Evolutionary conservation across 2,888 invertebrate genomes (phyloP), one percentile per base, ranked within the genome.

Genomic region (Amphipoea oculea): DNA sequence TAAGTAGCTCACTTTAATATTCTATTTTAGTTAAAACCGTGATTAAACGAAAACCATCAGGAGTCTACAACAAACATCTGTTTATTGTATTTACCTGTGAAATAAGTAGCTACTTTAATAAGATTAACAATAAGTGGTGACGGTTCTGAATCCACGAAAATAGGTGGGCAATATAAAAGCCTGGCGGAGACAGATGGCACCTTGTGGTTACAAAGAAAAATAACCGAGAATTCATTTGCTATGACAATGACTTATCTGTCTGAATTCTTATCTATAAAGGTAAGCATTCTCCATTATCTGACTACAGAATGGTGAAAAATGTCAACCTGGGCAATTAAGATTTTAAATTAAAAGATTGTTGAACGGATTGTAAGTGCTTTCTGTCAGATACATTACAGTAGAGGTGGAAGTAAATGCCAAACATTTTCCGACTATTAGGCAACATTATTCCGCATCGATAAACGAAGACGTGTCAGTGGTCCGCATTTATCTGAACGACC

Each of bases 111-210:
- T 68, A 84, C 80, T 84, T 83, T 88, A 86, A 88, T 83, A 82
- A 88, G 83, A 90, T 90, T 88, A 88, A 88, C 85, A 87, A 84
- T 83, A 79, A 86, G 82, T 83, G 79, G 79, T 73, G 82, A 82
- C 78, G 79, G 66, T 78, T 81, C 86, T 78, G 79, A 87, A 87
- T 86, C 75, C 78, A 77, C 84, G 81, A 87, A 88, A 90, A 88
- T 82, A 85, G 60, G 78, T 85, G 72, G 68, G 79, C 57, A 85
- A 88, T 89, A 88, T 88, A 84, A 87, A 88, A 88, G 81, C 70
- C 66, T 73, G 75, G 82, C 42, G 74, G 70, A 86, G 86, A 91
- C 85, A 87, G 88, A 85, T 86, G 86, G 81, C 83, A 66, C 54
- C 73, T 83, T 66, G 79, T 78, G 85, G 86, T 81, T 76, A 74